A percentile compares a stretch with the other conserved stretches of the same genome.
phyloP scores from a whole-genome alignment of 92 coral and sea anemone genomes.

The Porites cylindrica region DNA sequence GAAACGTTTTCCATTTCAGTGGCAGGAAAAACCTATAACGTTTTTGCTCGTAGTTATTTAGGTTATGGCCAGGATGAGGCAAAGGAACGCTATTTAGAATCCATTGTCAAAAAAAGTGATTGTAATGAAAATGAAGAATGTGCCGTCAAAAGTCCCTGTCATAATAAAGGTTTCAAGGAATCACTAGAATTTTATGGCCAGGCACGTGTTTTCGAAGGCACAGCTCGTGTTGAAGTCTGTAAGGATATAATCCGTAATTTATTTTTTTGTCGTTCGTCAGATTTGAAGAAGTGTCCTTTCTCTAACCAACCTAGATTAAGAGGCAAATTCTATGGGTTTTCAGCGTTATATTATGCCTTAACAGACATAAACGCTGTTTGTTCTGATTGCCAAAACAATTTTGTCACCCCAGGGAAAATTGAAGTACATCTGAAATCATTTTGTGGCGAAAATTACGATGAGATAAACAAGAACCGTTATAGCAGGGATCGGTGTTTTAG shows the following conservation, averaged over 20 bases:
- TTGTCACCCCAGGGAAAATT: background rate
- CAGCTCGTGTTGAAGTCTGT: conserved; percentile 8
- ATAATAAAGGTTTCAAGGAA: conserved; percentile 42
- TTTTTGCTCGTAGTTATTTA: conserved; percentile 66
- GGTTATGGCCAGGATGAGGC: conserved; percentile 65
- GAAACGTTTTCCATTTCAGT: conserved; percentile 14
- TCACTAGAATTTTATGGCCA: conserved; percentile 8
- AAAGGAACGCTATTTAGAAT: conserved; percentile 15
- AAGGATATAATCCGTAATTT: background rate
- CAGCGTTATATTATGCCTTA: conserved; percentile 46
- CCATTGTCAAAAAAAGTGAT: conserved; percentile 6
- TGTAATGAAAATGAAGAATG: background rate
- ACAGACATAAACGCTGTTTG: conserved; percentile 47
- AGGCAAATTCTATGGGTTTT: conserved; percentile 57
- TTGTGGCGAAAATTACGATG: conserved; percentile 6
- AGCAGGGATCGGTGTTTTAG: conserved; percentile 38
- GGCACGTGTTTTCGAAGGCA: conserved; percentile 16
- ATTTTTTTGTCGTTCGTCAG: conserved; percentile 50
- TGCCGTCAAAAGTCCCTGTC: conserved; percentile 58
- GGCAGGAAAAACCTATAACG: conserved; percentile 22
- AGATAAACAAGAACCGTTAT: background rate
- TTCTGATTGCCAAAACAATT: conserved; percentile 27
- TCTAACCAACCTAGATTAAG: conserved; percentile 47
- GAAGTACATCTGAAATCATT: background rate
- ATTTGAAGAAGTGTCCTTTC: conserved; percentile 38